These are phyloP conservation scores for Sebastes taczanowskii DNA, from an alignment of 2,797 vertebrate genomes.

Conservation along the genomic window DNA sequence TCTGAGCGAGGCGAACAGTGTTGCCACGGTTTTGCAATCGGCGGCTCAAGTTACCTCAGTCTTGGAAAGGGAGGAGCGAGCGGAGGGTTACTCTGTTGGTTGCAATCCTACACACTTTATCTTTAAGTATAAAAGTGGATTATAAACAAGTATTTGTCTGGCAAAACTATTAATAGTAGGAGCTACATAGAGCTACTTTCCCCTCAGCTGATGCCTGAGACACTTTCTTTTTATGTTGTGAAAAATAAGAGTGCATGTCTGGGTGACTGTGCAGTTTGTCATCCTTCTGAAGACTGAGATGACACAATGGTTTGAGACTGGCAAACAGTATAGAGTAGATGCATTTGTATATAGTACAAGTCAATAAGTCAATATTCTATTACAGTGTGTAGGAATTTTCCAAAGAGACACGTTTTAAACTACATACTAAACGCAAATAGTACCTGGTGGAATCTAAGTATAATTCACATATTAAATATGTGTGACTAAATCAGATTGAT, in stretches of 20 bases:
- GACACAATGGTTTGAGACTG: background rate
- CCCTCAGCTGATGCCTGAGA: background rate
- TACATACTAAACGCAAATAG: background rate
- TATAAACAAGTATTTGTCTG: background rate
- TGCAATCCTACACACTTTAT: background rate
- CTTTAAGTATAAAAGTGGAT: background rate
- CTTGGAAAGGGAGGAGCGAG: too few species aligned
- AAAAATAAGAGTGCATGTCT: background rate
- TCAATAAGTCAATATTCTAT: background rate
- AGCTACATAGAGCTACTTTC: background rate
- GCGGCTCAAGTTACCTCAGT: too few species aligned
- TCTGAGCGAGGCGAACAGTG: too few species aligned
- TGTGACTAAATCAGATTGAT: background rate
- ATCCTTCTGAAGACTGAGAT: background rate
- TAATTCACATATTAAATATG: background rate
- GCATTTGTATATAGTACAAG: background rate
- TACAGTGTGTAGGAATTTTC: background rate
- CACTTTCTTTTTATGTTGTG: background rate
- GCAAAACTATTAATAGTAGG: background rate
- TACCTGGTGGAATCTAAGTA: background rate
- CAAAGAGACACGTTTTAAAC: background rate
- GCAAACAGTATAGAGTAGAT: background rate
- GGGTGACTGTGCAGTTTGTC: background rate
- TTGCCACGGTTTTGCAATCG: too few species aligned
- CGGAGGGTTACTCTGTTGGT: too few species aligned